Percentiles rank a stretch among this genome's conserved stretches.
These are phyloP conservation scores for Catostomus latipinnis DNA, from an alignment of 2,797 vertebrate genomes.

Conservation along the genomic window DNA sequence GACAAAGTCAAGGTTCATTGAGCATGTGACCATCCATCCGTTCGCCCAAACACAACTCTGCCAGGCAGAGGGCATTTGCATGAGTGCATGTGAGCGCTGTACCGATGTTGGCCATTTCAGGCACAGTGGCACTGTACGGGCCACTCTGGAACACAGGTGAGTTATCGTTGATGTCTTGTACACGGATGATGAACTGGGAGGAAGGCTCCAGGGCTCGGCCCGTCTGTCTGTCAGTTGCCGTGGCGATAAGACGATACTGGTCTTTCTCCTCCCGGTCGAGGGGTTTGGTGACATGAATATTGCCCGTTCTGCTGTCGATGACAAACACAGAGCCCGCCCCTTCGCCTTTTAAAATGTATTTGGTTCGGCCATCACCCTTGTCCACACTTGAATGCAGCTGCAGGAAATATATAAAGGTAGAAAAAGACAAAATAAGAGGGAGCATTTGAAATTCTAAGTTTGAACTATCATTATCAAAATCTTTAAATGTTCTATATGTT, in stretches of 20 bases:
- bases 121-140: constrained; percentile 62
- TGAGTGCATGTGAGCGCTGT: constrained; percentile 37
- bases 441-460: no score
- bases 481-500: no score
- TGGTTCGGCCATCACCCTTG: constrained; percentile 86
- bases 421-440: background rate
- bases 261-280: constrained; percentile 92
- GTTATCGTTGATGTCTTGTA: constrained; percentile 94
- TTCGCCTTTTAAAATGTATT: constrained; percentile 88
- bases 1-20: constrained; percentile 26
- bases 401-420: background rate
- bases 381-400: constrained; percentile 90
- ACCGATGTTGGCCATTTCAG: constrained; percentile 94
- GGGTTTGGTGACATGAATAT: constrained; percentile 92
- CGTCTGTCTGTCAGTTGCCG: constrained; percentile 87
- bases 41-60: constrained; percentile 14
- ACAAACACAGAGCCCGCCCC: constrained; percentile 91
- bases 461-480: no score
- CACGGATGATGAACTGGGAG: constrained; percentile 91
- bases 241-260: constrained; percentile 89
- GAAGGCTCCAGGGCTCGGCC: constrained; percentile 64
- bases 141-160: constrained; percentile 86
- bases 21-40: constrained; percentile 9
- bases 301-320: constrained; percentile 91
- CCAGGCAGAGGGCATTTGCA: constrained; percentile 12